Percentiles rank a stretch among this genome's conserved stretches.
These are phyloP conservation scores for Dilophus febrilis DNA, from an alignment of 2,888 invertebrate species.

Conservation along the genomic window DNA sequence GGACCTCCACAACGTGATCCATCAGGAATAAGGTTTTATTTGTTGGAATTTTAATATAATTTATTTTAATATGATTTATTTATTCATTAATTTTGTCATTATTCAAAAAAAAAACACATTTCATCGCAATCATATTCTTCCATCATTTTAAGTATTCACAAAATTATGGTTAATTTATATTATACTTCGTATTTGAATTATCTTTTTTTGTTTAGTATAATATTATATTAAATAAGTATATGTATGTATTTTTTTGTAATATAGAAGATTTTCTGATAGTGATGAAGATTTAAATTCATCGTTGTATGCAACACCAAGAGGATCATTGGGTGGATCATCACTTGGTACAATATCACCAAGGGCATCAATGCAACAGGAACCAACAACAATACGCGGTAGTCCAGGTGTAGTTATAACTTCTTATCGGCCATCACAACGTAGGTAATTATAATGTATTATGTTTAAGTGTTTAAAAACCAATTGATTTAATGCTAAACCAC, in stretches of 20 bases:
- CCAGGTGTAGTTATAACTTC: constrained; percentile 86
- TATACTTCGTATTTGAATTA: background rate
- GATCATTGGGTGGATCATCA: constrained; percentile 14
- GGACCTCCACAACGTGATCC: constrained; percentile 13
- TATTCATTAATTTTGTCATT: too few species aligned
- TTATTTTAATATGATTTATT: background rate
- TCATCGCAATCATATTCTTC: too few species aligned
- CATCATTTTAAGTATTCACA: too few species aligned
- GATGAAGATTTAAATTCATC: constrained; percentile 15
- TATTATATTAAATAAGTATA: background rate
- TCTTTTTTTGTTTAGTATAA: background rate
- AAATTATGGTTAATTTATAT: background rate
- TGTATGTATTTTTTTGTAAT: background rate
- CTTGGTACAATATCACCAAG: constrained; percentile 32
- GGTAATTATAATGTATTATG: too few species aligned
- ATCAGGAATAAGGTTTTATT: constrained; percentile 9
- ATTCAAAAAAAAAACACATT: too few species aligned
- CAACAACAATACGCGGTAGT: constrained; percentile 30
- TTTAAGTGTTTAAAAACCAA: too few species aligned
- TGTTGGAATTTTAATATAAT: background rate
- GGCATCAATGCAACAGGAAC: constrained; percentile 42
- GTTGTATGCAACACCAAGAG: constrained; percentile 14
- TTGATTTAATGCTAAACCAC: too few species aligned
- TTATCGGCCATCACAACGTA: constrained; percentile 69
- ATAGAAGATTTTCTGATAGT: constrained; percentile 15